Conservation (phyloP, 2,797 vertebrate species). For the Rhincodon typus region DNA sequence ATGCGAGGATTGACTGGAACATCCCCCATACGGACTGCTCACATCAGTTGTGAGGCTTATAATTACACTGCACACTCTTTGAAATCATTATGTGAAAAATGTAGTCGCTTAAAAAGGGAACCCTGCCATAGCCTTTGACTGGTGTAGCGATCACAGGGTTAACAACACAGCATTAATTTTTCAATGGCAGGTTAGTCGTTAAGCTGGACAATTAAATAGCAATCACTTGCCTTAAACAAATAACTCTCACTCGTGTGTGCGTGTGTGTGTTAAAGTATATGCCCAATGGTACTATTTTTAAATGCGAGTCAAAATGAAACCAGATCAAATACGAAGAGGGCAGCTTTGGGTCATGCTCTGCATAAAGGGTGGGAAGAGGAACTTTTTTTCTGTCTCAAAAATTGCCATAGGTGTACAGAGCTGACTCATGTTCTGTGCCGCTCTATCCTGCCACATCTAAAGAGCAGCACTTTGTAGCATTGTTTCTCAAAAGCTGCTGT, state of each 20-base stretch:
- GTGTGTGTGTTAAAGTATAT: slow-evolving; percentile 11
- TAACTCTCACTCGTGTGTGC: neutral
- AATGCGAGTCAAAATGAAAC: slow-evolving; percentile 18
- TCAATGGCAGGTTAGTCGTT: neutral
- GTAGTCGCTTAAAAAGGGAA: neutral
- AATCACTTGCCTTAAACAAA: slow-evolving; percentile 36
- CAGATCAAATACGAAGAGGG: neutral
- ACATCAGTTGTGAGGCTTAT: neutral
- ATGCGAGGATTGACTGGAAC: neutral
- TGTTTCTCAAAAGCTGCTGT: slow-evolving; percentile 12
- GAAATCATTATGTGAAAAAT: slow-evolving; percentile 18
- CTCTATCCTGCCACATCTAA: slow-evolving; percentile 30
- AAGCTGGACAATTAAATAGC: slow-evolving; percentile 33
- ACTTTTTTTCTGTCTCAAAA: neutral
- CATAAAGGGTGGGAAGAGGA: slow-evolving; percentile 19
- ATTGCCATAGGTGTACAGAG: slow-evolving; percentile 19
- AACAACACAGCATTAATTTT: slow-evolving; percentile 14
- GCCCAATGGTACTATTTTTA: slow-evolving; percentile 16
- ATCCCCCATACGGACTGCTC: neutral
- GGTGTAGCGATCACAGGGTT: neutral
- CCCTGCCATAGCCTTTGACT: slow-evolving; percentile 5
- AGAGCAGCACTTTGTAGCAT: slow-evolving; percentile 31
- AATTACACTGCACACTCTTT: neutral
- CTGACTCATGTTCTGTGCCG: slow-evolving; percentile 15
- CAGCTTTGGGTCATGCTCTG: neutral